Percentiles rank a stretch among this genome's conserved stretches.
Conservation (phyloP, 2,888 invertebrate genomes). For the Drosophila nr. perissopoda region DNA sequence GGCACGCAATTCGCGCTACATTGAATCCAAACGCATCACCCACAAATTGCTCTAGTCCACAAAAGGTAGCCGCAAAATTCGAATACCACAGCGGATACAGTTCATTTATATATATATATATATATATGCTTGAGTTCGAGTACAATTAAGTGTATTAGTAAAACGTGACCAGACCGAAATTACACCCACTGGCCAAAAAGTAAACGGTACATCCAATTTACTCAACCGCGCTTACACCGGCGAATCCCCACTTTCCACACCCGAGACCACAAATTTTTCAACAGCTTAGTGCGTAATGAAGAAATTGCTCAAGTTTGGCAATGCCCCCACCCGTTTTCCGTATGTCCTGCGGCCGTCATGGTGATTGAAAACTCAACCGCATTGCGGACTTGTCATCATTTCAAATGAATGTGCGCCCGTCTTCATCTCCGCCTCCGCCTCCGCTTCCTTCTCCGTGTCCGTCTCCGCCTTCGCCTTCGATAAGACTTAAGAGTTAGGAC, state of each 20-base stretch:
- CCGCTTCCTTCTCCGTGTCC: constrained; percentile 33
- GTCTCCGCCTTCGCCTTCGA: constrained; percentile 39
- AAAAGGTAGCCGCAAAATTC: constrained; percentile 62
- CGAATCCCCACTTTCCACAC: background rate
- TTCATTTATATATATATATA: background rate
- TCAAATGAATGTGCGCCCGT: constrained; percentile 70
- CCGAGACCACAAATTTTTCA: constrained; percentile 54
- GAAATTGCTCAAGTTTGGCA: constrained; percentile 69
- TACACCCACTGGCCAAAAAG: constrained; percentile 60
- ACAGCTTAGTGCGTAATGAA: constrained; percentile 75
- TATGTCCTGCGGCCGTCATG: constrained; percentile 64
- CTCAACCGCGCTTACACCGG: background rate
- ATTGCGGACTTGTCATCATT: constrained; percentile 77
- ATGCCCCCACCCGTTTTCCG: background rate
- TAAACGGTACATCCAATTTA: constrained; percentile 34
- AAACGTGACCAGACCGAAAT: constrained; percentile 76
- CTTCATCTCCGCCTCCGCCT: constrained; percentile 30
- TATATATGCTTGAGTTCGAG: constrained; percentile 17
- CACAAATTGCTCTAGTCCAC: constrained; percentile 69
- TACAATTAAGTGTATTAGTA: constrained; percentile 78
- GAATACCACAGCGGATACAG: constrained; percentile 9
- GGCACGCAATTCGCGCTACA: constrained; percentile 80
- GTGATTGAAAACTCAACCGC: constrained; percentile 78
- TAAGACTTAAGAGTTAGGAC: constrained; percentile 63
- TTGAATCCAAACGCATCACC: constrained; percentile 70